Evolutionary conservation across 2,888 invertebrate genomes (phyloP).

Genomic region (Dynastes maya): DNA sequence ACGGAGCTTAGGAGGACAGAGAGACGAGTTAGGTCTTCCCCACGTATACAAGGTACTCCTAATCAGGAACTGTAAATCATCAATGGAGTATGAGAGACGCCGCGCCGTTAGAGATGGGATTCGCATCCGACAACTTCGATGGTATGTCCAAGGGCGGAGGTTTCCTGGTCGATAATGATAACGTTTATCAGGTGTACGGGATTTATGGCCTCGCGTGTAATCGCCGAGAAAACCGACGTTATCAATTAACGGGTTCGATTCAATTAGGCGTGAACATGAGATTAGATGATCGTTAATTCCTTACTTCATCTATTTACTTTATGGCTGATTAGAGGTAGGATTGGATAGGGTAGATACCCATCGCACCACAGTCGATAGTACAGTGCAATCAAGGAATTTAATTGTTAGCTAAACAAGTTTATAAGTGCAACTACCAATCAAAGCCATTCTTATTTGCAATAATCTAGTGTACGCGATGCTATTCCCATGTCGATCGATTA

Average conservation of each 20-base stretch:
- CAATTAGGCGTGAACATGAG: constrained; percentile 36
- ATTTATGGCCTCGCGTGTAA: constrained; percentile 33
- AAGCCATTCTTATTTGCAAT: too few species aligned
- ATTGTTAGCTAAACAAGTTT: too few species aligned
- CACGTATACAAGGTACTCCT: constrained; percentile 1
- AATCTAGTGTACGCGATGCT: too few species aligned
- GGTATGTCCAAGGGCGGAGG: not conserved
- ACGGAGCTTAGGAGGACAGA: not conserved
- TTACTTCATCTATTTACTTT: constrained; percentile 10
- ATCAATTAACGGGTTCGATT: constrained; percentile 42
- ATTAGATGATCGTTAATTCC: constrained; percentile 19
- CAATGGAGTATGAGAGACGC: not conserved
- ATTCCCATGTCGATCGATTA: too few species aligned
- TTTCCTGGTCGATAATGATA: constrained; percentile 22
- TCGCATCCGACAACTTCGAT: constrained; percentile 7
- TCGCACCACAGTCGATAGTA: too few species aligned
- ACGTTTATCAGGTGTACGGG: constrained; percentile 37
- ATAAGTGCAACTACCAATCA: too few species aligned
- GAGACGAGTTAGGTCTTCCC: not conserved
- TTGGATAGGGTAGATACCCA: not conserved
- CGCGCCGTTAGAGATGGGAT: not conserved
- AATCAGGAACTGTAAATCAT: constrained; percentile 22
- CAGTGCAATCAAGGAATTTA: too few species aligned
- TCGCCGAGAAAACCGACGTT: constrained; percentile 16
- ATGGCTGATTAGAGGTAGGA: not conserved